Base-by-base conservation (phyloP, 2,888 invertebrate species). In the Nephrocerus scutellatus region DNA sequence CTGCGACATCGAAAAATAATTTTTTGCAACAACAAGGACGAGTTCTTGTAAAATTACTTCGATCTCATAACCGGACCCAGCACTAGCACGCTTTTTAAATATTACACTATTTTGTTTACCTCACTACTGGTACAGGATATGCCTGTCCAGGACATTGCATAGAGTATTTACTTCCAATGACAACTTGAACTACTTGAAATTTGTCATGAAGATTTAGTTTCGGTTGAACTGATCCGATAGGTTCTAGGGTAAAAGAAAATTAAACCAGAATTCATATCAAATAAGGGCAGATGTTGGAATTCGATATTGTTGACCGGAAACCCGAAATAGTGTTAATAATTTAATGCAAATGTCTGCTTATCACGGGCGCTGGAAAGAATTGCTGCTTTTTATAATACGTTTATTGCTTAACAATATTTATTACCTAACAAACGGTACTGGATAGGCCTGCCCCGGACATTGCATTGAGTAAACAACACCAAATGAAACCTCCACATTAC, bases 401-500 rank as follows among this genome's bases (percentile, higher is more conserved):
- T n/a, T n/a, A n/a, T n/a, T n/a, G n/a, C n/a, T n/a, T n/a, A n/a
- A n/a, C n/a, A n/a, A n/a, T 21, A 33, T 6, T 24, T 6, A 26
- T 15, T 53, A 63, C 64, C 66, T 63, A 21, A 62, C 60, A 15
- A 52, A 49, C 8, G 66, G 83, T 56, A 82, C 78, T 37, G 84
- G 84, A 68, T 74, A 84, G 12, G 80, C 82, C 68, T 84, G 84
- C 6, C 83, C 82, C 34, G 82, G 82, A 67, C 84, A 84, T 55
- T 80, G 70, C 59, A 84, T 70, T 28, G 80, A 78, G 57, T 79
- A 72, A 60, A 73, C 73, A 45, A 61, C 56, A 42, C 70, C 70
- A 55, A 70, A 54, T 47, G 63, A 59, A 34, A 60, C 50, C 37
- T 63, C 61, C 76, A 76, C 63, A 72, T 71, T 69, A 68, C 76